Percentiles rank a stretch among this genome's conserved stretches.
phyloP scores from a whole-genome alignment of 2,888 invertebrate genomes.

The Onchidella celtica region DNA sequence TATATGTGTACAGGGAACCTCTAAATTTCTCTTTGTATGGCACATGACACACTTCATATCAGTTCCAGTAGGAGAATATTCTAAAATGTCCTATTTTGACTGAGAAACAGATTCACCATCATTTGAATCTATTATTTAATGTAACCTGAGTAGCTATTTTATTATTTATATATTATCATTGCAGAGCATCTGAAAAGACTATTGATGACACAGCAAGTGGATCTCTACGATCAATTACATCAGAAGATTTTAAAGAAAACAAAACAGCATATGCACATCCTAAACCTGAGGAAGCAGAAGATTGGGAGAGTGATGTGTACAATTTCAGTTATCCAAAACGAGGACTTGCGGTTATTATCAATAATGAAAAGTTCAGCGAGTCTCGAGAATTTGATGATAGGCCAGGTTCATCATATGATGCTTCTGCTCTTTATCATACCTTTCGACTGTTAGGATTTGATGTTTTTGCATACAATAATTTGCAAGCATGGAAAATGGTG shows the following conservation, averaged over 20 bases:
- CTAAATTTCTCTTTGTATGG: too few species aligned
- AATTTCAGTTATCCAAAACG: constrained; percentile 49
- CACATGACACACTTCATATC: too few species aligned
- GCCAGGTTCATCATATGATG: constrained; percentile 52
- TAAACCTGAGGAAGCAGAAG: not conserved
- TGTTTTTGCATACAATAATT: constrained; percentile 50
- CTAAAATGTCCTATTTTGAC: too few species aligned
- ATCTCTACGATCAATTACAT: constrained; percentile 2
- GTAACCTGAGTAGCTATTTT: not conserved
- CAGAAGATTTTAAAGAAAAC: not conserved
- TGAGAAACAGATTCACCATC: too few species aligned
- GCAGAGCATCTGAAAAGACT: too few species aligned
- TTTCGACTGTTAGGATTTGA: constrained; percentile 52
- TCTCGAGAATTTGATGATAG: constrained; percentile 29
- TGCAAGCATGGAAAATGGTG: constrained; percentile 45
- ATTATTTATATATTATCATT: not conserved
- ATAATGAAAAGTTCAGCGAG: constrained; percentile 54
- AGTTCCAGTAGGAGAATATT: too few species aligned
- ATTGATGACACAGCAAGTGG: too few species aligned
- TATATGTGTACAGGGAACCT: too few species aligned
- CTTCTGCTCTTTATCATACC: constrained; percentile 34
- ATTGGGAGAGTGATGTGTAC: constrained; percentile 37
- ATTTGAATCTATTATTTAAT: too few species aligned
- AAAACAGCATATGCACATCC: constrained; percentile 4
- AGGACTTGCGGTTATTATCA: constrained; percentile 56